Percentiles rank a stretch among this genome's conserved stretches.
These are phyloP conservation scores for Ciconia boyciana DNA, from an alignment of 2,113 vertebrate genomes.

Conservation along the genomic window DNA sequence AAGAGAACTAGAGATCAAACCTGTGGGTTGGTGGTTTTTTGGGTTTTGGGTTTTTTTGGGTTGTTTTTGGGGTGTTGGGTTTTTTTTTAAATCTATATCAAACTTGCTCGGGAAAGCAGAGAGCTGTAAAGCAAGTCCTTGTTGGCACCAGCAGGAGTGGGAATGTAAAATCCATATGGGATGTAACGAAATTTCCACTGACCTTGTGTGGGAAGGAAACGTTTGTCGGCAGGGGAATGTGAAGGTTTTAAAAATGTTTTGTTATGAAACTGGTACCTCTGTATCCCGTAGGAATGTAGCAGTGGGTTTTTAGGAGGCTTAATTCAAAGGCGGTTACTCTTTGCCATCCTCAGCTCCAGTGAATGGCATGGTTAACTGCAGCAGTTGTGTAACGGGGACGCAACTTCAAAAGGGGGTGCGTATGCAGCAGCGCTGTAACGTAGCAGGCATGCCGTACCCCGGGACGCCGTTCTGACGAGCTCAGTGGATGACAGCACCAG, in stretches of 20 bases:
- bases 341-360: neutral
- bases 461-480: neutral
- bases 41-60: too few species aligned
- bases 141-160: neutral
- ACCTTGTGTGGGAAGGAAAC: slow-evolving; percentile 9
- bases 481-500: neutral
- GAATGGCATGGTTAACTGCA: fast-evolving
- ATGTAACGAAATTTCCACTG: neutral
- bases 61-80: neutral
- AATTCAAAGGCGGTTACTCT: neutral
- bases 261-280: neutral
- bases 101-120: neutral
- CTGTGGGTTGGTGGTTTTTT: neutral
- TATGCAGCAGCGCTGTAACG: fast-evolving
- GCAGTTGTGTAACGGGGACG: fast-evolving
- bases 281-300: neutral
- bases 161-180: slow-evolving; percentile 19
- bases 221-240: neutral
- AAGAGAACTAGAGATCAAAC: neutral
- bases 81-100: neutral
- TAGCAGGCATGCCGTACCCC: neutral
- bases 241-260: neutral
- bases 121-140: neutral
- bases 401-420: neutral
- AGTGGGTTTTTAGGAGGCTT: neutral